Base-by-base conservation (phyloP, 30 jellyfish, hydroid and myxozoan species). In the Catostylus mosaicus region DNA sequence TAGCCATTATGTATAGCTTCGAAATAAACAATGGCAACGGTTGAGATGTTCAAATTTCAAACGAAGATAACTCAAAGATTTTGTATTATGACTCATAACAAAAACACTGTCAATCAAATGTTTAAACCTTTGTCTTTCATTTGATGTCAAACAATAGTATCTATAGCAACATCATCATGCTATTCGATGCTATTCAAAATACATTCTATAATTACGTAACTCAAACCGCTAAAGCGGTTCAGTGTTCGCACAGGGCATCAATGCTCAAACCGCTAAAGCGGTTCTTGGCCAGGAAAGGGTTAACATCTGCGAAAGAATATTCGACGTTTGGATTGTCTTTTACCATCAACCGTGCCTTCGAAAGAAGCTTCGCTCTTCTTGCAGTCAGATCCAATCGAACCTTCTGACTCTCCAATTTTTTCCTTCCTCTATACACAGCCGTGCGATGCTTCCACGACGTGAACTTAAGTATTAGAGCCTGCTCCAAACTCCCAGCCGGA, bases 221-320 rank as follows among this genome's bases (percentile, higher is more conserved):
- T n/a, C n/a, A n/a, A 67, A 59, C 79, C 79, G 79, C 79, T 67
- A 67, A 67, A 67, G 79, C 30, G 79, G 79, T 33, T 67, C 27
- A 67, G 30, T 24, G 79, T 31, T 57, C 33, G 19, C 79, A 67
- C 79, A 67, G 79, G 79, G 79, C 7, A 8, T 6, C 59, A 67
- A 67, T 57, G 79, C 33, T 8, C 10, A n/a, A 18, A 29, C 60
- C 79, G 18, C 79, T 30, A 31, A 31, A 67, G 79, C 16, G 79
- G 79, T 59, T 67, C 79, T 30, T 67, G 60, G 7, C 33, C 60
- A 67, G 79, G 79, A 67, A 67, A 67, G 74, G 74, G 74, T 61
- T 61, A n/a, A n/a, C n/a, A n/a, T n/a, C n/a, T n/a, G n/a, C n/a
- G n/a, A n/a, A n/a, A n/a, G n/a, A n/a, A n/a, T n/a, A n/a, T n/a